Evolutionary conservation across 2,888 invertebrate genomes (phyloP), one percentile per base, ranked within the genome.

Genomic region (Pterostichus madidus): DNA sequence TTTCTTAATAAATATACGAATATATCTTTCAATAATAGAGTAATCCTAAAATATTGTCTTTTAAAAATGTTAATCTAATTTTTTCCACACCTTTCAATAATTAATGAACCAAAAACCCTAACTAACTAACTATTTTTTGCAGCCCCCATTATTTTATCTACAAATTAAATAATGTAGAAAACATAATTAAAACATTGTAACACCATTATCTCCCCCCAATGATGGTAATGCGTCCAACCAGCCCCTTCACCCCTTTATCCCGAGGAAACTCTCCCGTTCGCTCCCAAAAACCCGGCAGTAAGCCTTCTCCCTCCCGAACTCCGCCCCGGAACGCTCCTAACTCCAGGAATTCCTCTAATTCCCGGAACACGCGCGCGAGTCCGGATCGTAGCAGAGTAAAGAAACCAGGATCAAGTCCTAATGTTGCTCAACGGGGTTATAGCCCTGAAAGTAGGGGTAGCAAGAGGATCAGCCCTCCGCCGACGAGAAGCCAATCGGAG

Each of bases 181-280:
- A 15, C 53, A 17, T 3, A 0, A 2, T 7, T 53, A 24, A 73
- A 46, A 44, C 73, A 15, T 73, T n/a, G 8, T 7, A 5, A 39
- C 6, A 8, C 6, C 8, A 39, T 3, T 8, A 3, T 1, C n/a
- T n/a, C 35, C 64, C 35, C n/a, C 35, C 64, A 64, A 64, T 84
- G 84, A 88, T 89, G 88, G 88, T 88, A 46, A 87, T 87, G n/a
- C 86, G 87, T 83, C 86, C 87, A 4, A 86, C 84, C 15, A 87
- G 86, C 78, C 78, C 84, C 6, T 85, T 84, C 83, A 88, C 89
- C 35, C 86, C 88, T 53, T 85, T 85, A 24, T 89, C 89, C 0
- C 85, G 89, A 17, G 88, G 88, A 2, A 86, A 84, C 15, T 88
- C 88, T 84, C 88, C 89, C 5, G 82, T 85, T 0, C 85, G 87